Base-by-base conservation (phyloP, 2,113 vertebrate species). In the Gyps fulvus region DNA sequence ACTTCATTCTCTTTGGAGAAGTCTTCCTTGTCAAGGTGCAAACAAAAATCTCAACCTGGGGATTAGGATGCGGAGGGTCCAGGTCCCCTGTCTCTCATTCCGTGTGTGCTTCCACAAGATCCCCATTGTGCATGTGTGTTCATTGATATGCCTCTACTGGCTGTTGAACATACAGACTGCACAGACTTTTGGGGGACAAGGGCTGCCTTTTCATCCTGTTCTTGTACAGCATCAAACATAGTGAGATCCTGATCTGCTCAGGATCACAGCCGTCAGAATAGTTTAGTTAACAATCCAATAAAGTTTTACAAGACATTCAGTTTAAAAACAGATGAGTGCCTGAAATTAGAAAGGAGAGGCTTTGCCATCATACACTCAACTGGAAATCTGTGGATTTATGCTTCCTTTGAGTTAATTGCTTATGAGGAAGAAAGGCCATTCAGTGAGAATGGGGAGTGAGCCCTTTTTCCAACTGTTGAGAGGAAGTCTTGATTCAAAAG, bases 21-120 rank as follows among this genome's bases (percentile, higher is more conserved):
- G 6, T n/a, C 34, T 52, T 83, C 20, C 12, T 79, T 79, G n/a
- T 36, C 61, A 57, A 87, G 43, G 67, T 47, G 29, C 11, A 83
- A 76, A 83, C 3, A 65, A 14, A 84, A 32, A 23, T 43, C 66
- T 83, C 38, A 83, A 0, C 6, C 57, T 74, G 26, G 7, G 3
- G 11, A 26, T 57, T 36, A 69, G 22, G 20, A 67, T 38, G 19
- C 2, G 1, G 18, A 42, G 17, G 6, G 9, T 14, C 16, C 0
- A 0, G 74, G 9, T 42, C 2, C 16, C 3, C 16, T 34, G 6
- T 26, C 15, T 67, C 29, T 67, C 40, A 26, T 42, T 47, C 11
- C 16, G 8, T 57, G 13, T 16, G 3, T 45, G 3, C 45, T 89
- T 43, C 32, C 61, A n/a, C 18, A 58, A 34, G 34, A 61, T 29